Conservation (phyloP, 2,888 invertebrate species). For the Melitaea athalia region DNA sequence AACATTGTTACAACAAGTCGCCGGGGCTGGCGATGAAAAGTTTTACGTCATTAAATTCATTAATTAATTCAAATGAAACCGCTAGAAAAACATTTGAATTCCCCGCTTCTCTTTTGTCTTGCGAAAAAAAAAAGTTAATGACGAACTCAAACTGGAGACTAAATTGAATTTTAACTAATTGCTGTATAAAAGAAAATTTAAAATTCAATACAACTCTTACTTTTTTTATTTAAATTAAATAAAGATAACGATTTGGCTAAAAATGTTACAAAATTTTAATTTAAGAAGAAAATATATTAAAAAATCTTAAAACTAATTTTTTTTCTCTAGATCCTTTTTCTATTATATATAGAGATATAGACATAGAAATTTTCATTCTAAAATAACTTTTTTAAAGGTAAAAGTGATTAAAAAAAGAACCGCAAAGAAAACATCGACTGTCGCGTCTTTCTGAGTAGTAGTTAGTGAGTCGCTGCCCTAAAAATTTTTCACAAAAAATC, state of each 20-base stretch:
- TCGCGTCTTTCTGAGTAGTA: not conserved
- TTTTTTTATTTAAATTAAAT: too few species aligned
- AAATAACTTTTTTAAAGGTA: too few species aligned
- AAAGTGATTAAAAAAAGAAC: too few species aligned
- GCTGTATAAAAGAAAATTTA: not conserved
- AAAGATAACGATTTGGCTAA: too few species aligned
- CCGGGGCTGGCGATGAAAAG: conserved; percentile 71
- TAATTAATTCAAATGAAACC: conserved; percentile 82
- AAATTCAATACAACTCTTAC: too few species aligned
- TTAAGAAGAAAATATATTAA: too few species aligned
- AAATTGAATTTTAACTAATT: not conserved
- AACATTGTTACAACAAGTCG: conserved; percentile 73
- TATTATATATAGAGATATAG: too few species aligned
- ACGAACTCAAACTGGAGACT: conserved; percentile 51
- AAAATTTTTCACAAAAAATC: conserved; percentile 53
- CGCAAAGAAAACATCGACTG: not conserved
- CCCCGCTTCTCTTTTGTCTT: conserved; percentile 65
- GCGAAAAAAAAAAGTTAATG: conserved; percentile 64
- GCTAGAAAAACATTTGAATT: conserved; percentile 78
- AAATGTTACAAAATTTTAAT: not conserved
- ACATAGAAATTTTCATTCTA: too few species aligned
- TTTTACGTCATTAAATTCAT: conserved; percentile 78
- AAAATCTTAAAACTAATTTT: too few species aligned
- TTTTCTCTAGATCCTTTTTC: too few species aligned
- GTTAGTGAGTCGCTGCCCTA: conserved; percentile 37